A percentile compares a stretch with the other conserved stretches of the same genome.
These are phyloP conservation scores for Caenorhabditis japonica DNA, from an alignment of 2,888 invertebrate genomes.

Conservation along the genomic window DNA sequence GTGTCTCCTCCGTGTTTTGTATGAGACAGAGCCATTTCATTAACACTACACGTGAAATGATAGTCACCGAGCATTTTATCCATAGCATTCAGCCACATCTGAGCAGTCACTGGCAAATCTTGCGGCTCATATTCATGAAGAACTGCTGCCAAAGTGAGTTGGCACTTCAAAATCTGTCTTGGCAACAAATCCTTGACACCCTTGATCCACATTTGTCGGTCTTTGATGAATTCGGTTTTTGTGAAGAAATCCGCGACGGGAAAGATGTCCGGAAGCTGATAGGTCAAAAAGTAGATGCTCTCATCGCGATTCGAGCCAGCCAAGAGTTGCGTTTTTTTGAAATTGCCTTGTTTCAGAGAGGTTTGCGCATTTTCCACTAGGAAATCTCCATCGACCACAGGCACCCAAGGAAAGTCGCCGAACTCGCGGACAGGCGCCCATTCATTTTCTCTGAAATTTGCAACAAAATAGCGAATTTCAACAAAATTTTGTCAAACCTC, in stretches of 20 bases:
- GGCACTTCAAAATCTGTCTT: constrained; percentile 64
- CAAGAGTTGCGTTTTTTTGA: constrained; percentile 89
- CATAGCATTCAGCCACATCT: constrained; percentile 72
- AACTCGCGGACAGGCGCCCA: constrained; percentile 78
- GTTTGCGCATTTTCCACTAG: constrained; percentile 83
- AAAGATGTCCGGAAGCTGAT: constrained; percentile 87
- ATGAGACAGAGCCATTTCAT: constrained; percentile 90
- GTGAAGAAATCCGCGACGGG: constrained; percentile 78
- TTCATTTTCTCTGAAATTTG: constrained; percentile 69
- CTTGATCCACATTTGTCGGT: constrained; percentile 71
- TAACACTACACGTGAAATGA: constrained; percentile 86
- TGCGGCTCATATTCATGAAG: constrained; percentile 93
- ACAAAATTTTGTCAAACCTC: constrained; percentile 79
- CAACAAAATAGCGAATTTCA: no score
- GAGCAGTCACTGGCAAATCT: constrained; percentile 82
- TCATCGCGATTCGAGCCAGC: constrained; percentile 94
- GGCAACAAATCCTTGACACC: constrained; percentile 73
- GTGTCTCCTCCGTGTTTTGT: constrained; percentile 89
- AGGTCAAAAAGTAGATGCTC: constrained; percentile 93
- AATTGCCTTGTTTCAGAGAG: constrained; percentile 80
- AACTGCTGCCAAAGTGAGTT: constrained; percentile 83
- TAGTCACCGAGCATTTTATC: constrained; percentile 92
- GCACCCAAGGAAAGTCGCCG: constrained; percentile 82
- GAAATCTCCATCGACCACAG: constrained; percentile 92
- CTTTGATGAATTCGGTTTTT: constrained; percentile 73